These are phyloP conservation scores for Coregonus sp. DNA, from an alignment of 2,797 vertebrate genomes.

Conservation along the genomic window DNA sequence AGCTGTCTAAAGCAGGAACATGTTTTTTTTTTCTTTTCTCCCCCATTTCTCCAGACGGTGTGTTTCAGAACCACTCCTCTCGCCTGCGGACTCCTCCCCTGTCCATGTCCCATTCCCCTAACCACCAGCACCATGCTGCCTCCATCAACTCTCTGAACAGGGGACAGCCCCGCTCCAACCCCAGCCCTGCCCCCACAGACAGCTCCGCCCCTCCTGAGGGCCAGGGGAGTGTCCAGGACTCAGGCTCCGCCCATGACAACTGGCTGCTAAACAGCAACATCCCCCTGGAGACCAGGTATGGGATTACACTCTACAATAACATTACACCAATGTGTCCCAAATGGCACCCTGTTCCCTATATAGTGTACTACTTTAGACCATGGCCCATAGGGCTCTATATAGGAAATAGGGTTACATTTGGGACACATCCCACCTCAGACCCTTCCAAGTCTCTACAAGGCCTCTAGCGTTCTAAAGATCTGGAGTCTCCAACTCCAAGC, in stretches of 20 bases:
- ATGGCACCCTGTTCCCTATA: not conserved
- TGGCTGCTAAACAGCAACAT: conserved; percentile 99
- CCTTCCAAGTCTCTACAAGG: no score
- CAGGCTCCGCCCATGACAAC: conserved; percentile 90
- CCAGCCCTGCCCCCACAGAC: conserved; percentile 93
- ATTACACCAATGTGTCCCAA: not conserved
- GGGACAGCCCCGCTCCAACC: conserved; percentile 88
- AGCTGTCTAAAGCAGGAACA: conserved; percentile 1
- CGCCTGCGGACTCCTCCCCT: conserved; percentile 91
- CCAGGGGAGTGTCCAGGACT: conserved; percentile 81
- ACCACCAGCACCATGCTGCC: conserved; percentile 87
- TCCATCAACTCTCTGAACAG: conserved; percentile 93
- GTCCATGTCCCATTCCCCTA: conserved; percentile 90
- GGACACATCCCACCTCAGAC: no score
- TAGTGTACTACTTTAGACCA: not conserved
- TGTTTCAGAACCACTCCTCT: conserved; percentile 90
- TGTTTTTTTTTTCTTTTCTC: not conserved
- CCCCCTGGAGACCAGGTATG: conserved; percentile 96
- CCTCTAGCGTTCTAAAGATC: no score
- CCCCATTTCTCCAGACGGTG: conserved; percentile 65
- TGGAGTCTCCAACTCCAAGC: no score
- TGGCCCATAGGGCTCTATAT: not conserved
- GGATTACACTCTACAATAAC: no score
- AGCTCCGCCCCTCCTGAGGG: conserved; percentile 90
- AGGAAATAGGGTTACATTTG: no score